A percentile compares a stretch with the other conserved stretches of the same genome.
These are phyloP conservation scores for Drosophila bipectinata DNA, from an alignment of 1,140 invertebrate genomes.

Conservation along the genomic window DNA sequence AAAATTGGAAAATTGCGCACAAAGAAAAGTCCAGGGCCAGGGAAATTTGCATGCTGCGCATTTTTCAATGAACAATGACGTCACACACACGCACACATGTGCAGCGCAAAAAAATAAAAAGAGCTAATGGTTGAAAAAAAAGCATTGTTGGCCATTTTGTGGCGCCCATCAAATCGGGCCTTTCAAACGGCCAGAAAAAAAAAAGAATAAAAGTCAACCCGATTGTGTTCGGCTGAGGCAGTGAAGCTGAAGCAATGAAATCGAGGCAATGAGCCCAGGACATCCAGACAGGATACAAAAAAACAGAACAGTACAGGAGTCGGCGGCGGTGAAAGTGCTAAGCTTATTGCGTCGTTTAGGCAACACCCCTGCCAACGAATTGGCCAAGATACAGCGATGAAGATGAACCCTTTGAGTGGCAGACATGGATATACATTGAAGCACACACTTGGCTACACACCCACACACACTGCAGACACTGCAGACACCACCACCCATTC, in stretches of 20 bases:
- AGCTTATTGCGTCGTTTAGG: constrained; percentile 79
- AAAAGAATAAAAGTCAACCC: constrained; percentile 31
- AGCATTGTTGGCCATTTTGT: constrained; percentile 48
- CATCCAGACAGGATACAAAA: constrained; percentile 12
- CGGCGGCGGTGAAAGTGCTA: constrained; percentile 56
- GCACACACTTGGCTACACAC: constrained; percentile 8
- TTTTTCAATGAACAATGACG: constrained; percentile 79
- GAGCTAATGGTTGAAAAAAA: not conserved
- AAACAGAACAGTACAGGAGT: not conserved
- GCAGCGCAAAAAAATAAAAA: not conserved
- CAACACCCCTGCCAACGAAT: constrained; percentile 71
- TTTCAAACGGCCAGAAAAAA: not conserved
- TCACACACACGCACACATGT: constrained; percentile 36
- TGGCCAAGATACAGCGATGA: constrained; percentile 39
- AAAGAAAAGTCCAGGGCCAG: constrained; percentile 15
- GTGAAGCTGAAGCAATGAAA: constrained; percentile 77
- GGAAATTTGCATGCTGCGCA: constrained; percentile 74
- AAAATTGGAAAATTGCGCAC: constrained; percentile 65
- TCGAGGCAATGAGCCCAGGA: constrained; percentile 31
- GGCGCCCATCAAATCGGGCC: constrained; percentile 63
- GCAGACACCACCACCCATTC: constrained; percentile 10
- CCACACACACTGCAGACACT: constrained; percentile 8
- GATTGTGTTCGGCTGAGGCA: constrained; percentile 40
- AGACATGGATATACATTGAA: constrained; percentile 39
- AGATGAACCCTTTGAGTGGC: constrained; percentile 70